These are phyloP conservation scores for Poeciliopsis gracilis DNA, from an alignment of 2,797 vertebrate genomes.

Conservation along the genomic window DNA sequence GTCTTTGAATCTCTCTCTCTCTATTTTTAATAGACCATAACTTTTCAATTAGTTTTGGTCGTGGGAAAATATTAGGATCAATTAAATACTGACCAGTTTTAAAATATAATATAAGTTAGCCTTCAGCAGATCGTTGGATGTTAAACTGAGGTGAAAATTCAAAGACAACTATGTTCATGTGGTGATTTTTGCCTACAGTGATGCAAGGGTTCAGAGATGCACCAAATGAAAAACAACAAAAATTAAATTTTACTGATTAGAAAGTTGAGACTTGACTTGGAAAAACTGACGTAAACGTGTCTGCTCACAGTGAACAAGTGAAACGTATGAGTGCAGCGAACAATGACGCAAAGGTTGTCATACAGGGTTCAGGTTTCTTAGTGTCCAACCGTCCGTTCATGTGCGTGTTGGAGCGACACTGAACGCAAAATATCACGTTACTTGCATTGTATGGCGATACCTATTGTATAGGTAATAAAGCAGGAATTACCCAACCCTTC, in stretches of 20 bases:
- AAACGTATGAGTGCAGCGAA: neutral
- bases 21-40: neutral
- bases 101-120: neutral
- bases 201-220: neutral
- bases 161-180: too few species aligned
- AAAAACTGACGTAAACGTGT: neutral
- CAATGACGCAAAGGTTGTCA: neutral
- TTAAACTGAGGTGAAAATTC: neutral
- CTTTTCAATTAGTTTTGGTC: neutral
- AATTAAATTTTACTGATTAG: neutral
- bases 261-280: neutral
- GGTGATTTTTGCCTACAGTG: neutral
- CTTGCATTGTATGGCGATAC: neutral
- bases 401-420: neutral
- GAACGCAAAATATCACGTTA: neutral
- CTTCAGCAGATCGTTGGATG: neutral
- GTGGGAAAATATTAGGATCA: neutral
- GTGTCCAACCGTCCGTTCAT: neutral
- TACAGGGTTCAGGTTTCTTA: neutral
- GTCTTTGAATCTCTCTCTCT: neutral
- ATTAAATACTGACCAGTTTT: neutral
- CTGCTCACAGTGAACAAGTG: neutral
- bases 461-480: neutral
- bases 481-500: neutral
- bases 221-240: too few species aligned